These are phyloP conservation scores for Pseudocheirus occidentalis DNA, from an alignment of 2,797 vertebrate species.

Conservation along the genomic window DNA sequence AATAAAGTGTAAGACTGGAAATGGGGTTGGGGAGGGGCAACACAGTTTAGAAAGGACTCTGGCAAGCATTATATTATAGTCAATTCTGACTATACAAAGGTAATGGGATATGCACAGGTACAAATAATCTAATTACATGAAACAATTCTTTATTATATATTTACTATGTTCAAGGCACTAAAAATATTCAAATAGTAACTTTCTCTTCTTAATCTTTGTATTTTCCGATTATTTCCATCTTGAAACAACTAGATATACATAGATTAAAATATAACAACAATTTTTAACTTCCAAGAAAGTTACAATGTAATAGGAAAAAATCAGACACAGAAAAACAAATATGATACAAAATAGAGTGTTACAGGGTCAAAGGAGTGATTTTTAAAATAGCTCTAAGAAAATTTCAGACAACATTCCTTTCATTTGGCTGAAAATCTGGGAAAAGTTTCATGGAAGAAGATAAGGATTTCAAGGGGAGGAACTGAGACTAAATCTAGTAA, in stretches of 20 bases:
- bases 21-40: neutral
- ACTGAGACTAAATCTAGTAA: neutral
- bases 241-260: neutral
- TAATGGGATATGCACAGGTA: neutral
- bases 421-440: neutral
- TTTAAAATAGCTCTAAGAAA: neutral
- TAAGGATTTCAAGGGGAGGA: neutral
- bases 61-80: neutral
- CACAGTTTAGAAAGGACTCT: neutral
- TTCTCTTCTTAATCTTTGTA: neutral
- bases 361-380: neutral
- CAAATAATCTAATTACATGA: neutral
- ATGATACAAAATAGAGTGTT: neutral
- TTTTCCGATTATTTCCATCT: neutral
- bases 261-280: neutral
- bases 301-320: neutral
- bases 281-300: neutral
- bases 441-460: neutral
- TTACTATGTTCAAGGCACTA: neutral
- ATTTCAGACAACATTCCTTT: neutral
- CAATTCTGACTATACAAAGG: neutral
- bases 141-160: neutral
- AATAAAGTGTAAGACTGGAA: neutral
- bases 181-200: neutral
- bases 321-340: neutral